Conservation (phyloP, 2,888 invertebrate species). For the Congeria kusceri region DNA sequence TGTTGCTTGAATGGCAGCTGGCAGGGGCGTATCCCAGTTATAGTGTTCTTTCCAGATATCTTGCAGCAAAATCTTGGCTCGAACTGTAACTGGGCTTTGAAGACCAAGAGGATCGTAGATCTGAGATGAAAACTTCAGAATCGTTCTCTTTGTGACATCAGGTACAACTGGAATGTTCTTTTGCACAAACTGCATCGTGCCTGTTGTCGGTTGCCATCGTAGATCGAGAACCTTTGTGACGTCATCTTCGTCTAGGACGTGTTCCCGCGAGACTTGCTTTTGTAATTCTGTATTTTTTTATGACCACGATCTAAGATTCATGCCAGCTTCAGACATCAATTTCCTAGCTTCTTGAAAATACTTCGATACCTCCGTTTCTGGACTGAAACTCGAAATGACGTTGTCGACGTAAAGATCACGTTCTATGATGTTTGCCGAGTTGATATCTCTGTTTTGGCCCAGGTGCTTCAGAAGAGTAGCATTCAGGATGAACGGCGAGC, state of each 20-base stretch:
- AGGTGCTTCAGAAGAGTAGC: conserved; percentile 38
- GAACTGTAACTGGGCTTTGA: too few species aligned
- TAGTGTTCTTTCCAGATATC: too few species aligned
- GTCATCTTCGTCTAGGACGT: conserved; percentile 11
- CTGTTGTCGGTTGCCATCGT: conserved; percentile 17
- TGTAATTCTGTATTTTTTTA: conserved; percentile 8
- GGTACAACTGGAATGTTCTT: too few species aligned
- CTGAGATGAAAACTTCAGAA: too few species aligned
- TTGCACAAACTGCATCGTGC: conserved; percentile 5
- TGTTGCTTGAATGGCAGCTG: too few species aligned
- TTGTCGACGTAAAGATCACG: conserved; percentile 43
- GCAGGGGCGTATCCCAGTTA: too few species aligned
- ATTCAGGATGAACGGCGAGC: conserved; percentile 52
- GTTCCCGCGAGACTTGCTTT: neutral
- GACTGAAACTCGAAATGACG: conserved; percentile 17
- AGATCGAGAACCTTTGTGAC: conserved; percentile 25
- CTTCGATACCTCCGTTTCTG: neutral
- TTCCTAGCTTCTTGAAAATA: conserved; percentile 5
- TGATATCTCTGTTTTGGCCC: neutral
- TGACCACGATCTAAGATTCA: conserved; percentile 34
- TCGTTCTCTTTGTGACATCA: too few species aligned
- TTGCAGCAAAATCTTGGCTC: too few species aligned
- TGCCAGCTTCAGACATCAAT: conserved; percentile 7
- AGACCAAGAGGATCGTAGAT: too few species aligned
- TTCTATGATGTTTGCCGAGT: conserved; percentile 4